A percentile compares a stretch with the other conserved stretches of the same genome.
phyloP scores from a whole-genome alignment of 35 echinoderm and acorn worm genomes.

The Apostichopus japonicus region DNA sequence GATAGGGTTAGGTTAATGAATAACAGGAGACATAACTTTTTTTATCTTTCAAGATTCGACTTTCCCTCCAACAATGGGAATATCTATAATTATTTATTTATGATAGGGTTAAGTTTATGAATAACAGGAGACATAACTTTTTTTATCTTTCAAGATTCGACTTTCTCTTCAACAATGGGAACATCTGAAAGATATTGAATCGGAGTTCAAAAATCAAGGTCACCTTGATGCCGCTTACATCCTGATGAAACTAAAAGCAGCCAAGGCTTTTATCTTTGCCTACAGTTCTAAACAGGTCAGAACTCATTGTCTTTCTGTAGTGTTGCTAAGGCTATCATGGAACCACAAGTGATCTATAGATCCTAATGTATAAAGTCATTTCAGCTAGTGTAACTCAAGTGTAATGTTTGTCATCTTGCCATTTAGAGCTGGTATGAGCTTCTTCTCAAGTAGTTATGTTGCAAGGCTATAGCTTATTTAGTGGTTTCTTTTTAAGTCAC shows the following conservation, averaged over 20 bases:
- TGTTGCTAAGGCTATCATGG: too few relatives aligned
- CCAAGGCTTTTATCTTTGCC: conserved; percentile 53
- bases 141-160: conserved; percentile 35
- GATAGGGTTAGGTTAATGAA: too few relatives aligned
- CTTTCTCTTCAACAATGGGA: conserved; percentile 33
- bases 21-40: background rate
- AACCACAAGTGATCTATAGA: too few relatives aligned
- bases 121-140: background rate
- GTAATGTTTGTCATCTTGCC: too few relatives aligned
- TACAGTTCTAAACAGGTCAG: conserved; percentile 36
- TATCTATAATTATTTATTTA: too few relatives aligned
- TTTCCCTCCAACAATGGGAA: conserved; percentile 34
- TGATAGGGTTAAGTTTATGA: too few relatives aligned
- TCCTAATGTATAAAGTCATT: too few relatives aligned
- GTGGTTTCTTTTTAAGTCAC: too few relatives aligned
- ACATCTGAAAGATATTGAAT: background rate
- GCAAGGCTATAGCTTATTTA: too few relatives aligned
- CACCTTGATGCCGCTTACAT: conserved; percentile 53
- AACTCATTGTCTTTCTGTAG: background rate
- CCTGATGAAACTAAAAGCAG: conserved; percentile 38
- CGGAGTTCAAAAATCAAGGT: conserved; percentile 43
- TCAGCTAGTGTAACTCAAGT: too few relatives aligned
- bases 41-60: conserved; percentile 30
- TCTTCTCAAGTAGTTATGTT: too few relatives aligned
- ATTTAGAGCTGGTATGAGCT: too few relatives aligned